A percentile compares a stretch with the other conserved stretches of the same genome.
phyloP scores from a whole-genome alignment of 2,797 vertebrate species.

The Amblyraja radiata region DNA sequence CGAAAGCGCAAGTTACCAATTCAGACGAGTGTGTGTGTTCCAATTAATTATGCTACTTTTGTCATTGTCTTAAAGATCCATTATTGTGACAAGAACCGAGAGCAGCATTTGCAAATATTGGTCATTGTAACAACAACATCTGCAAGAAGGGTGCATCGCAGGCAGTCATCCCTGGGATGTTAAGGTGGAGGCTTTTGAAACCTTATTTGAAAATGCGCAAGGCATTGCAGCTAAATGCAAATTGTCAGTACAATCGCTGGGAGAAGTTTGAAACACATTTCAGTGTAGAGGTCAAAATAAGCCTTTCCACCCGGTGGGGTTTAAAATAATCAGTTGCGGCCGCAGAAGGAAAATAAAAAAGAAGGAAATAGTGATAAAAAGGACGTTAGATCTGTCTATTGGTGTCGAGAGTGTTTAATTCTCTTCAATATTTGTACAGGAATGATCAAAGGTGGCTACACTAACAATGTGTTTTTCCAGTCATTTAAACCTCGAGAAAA shows the following conservation, averaged over 20 bases:
- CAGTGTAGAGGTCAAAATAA: background rate
- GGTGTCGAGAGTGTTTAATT: background rate
- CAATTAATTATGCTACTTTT: background rate
- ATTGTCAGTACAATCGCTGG: background rate
- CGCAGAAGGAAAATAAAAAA: background rate
- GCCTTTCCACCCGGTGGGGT: background rate
- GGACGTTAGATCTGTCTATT: background rate
- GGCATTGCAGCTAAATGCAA: background rate
- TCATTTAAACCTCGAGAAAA: background rate
- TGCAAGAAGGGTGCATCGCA: background rate
- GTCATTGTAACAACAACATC: background rate
- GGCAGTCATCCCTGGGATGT: background rate
- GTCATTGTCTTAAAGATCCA: background rate
- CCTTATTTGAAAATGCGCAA: background rate
- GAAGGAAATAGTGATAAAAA: background rate
- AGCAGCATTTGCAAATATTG: background rate
- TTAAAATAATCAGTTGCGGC: background rate
- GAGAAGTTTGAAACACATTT: background rate
- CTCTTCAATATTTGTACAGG: background rate
- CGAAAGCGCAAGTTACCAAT: background rate
- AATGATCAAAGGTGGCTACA: background rate
- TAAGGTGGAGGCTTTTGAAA: background rate
- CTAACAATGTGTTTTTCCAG: background rate
- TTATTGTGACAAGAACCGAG: background rate
- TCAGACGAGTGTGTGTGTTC: background rate